phyloP scores from a whole-genome alignment of 2,888 invertebrate species.

The Rhaphigaster nebulosa region DNA sequence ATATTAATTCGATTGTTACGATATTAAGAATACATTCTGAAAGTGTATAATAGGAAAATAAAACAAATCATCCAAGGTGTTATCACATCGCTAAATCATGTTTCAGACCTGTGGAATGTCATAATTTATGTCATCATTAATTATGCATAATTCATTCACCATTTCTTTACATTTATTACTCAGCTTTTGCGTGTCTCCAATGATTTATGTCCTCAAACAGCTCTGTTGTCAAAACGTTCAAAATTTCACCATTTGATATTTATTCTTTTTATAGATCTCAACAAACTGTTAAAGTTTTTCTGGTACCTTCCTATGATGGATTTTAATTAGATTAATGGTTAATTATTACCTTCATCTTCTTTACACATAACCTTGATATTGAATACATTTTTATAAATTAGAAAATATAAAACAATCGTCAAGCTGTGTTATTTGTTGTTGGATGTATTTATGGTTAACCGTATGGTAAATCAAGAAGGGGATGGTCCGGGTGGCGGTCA shows the following conservation, averaged over 20 bases:
- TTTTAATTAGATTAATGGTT: too few relatives aligned
- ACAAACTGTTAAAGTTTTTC: not conserved
- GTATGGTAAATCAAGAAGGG: too few relatives aligned
- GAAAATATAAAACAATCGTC: too few relatives aligned
- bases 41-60: not conserved
- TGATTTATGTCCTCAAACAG: not conserved
- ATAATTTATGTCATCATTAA: slow-evolving; percentile 4
- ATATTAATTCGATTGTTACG: too few relatives aligned
- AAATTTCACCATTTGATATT: not conserved
- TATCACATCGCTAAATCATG: not conserved
- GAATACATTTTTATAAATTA: too few relatives aligned
- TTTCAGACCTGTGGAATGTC: not conserved
- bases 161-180: not conserved
- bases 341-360: too few relatives aligned
- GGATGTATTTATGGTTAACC: too few relatives aligned
- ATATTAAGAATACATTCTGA: not conserved
- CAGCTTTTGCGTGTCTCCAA: not conserved
- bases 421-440: too few relatives aligned
- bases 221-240: not conserved
- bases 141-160: not conserved
- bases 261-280: not conserved
- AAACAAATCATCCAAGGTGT: not conserved
- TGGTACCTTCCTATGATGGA: too few relatives aligned
- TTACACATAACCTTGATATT: too few relatives aligned
- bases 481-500: too few relatives aligned